phyloP scores from a whole-genome alignment of 2,113 vertebrate genomes.

The Psittacara wagleri region DNA sequence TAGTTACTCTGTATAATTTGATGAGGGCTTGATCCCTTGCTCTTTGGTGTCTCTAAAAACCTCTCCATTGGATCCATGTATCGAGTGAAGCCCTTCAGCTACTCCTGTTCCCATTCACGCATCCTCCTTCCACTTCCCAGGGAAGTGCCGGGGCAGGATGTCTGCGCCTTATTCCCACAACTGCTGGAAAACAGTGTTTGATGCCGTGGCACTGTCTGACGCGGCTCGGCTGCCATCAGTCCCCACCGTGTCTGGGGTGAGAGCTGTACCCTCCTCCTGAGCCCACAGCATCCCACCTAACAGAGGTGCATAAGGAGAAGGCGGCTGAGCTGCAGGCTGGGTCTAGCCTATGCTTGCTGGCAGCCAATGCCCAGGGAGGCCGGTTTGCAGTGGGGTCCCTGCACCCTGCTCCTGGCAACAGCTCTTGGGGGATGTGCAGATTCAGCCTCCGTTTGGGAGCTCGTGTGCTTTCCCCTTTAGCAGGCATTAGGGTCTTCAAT shows the following conservation, averaged over 20 bases:
- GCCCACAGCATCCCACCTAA: not conserved
- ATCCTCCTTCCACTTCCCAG: not conserved
- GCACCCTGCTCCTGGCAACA: rapidly evolving
- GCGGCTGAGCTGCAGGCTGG: not conserved
- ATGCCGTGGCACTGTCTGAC: not conserved
- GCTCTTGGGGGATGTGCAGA: rapidly evolving
- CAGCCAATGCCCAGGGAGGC: not conserved
- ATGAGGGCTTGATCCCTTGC: not conserved
- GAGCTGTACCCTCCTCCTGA: not conserved
- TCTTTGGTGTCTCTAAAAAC: not conserved
- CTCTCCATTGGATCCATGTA: not conserved
- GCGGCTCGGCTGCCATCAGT: rapidly evolving
- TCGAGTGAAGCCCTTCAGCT: not conserved
- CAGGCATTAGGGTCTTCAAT: not conserved
- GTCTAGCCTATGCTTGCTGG: not conserved
- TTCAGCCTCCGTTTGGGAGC: not conserved
- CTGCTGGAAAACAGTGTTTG: not conserved
- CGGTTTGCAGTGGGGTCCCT: not conserved
- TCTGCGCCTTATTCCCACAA: not conserved
- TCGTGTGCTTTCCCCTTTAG: rapidly evolving
- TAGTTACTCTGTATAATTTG: not conserved
- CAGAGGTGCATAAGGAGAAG: not conserved
- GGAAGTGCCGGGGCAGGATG: not conserved
- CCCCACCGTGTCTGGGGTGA: rapidly evolving
- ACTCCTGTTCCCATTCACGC: not conserved